phyloP scores from a whole-genome alignment of 2,888 invertebrate genomes.

The Labia minor region DNA sequence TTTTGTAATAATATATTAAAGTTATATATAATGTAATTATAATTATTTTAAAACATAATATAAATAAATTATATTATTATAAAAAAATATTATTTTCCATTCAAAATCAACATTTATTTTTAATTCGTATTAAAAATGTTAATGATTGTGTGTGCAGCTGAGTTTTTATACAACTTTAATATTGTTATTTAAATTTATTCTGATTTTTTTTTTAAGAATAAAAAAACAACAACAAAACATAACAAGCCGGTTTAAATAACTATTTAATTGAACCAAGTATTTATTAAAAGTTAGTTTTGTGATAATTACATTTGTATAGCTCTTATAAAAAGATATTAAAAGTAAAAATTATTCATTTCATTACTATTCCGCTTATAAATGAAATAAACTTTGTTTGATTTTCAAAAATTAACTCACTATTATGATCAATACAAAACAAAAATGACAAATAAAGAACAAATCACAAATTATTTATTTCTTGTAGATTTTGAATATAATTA shows the following conservation, averaged over 20 bases:
- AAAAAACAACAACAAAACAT: neutral
- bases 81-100: neutral
- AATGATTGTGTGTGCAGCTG: neutral
- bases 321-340: neutral
- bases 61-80: no score
- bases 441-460: no score
- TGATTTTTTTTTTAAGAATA: neutral
- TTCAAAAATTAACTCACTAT: no score
- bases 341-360: neutral
- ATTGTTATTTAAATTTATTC: neutral
- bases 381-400: no score
- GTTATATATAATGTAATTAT: neutral
- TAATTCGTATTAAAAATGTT: neutral
- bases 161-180: neutral
- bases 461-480: no score
- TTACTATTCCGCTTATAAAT: no score
- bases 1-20: neutral
- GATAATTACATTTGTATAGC: neutral
- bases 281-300: neutral
- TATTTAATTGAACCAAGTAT: neutral
- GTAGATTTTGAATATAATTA: no score
- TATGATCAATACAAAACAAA: no score
- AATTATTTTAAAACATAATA: neutral
- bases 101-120: neutral
- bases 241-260: neutral